A percentile compares a stretch with the other conserved stretches of the same genome.
Evolutionary conservation across 2,888 invertebrate genomes (phyloP).

Genomic region (Drosophila subquinaria): DNA sequence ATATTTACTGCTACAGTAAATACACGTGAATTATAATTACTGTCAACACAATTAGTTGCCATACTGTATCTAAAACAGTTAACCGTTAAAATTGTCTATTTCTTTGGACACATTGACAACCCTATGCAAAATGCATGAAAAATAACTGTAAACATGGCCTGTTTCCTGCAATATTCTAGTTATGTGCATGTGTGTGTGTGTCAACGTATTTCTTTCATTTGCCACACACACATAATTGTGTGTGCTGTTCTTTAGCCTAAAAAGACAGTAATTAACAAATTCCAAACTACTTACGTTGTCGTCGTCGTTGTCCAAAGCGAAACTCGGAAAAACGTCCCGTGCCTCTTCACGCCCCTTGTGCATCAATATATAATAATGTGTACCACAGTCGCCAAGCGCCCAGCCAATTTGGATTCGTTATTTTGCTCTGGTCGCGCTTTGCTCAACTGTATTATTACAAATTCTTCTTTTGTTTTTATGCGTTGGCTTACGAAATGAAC

Average conservation of each 20-base stretch:
- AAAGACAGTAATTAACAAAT: slow-evolving; percentile 61
- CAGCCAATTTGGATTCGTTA: slow-evolving; percentile 34
- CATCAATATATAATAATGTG: slow-evolving; percentile 53
- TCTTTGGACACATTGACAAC: slow-evolving; percentile 37
- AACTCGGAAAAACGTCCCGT: slow-evolving; percentile 68
- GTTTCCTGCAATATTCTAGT: slow-evolving; percentile 20
- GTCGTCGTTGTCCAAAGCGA: slow-evolving; percentile 79
- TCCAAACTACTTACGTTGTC: slow-evolving; percentile 74
- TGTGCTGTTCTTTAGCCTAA: slow-evolving; percentile 29
- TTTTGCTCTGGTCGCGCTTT: slow-evolving; percentile 31
- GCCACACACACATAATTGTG: slow-evolving; percentile 41
- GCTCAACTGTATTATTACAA: slow-evolving; percentile 36
- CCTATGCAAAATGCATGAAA: slow-evolving; percentile 43
- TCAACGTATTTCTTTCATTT: slow-evolving; percentile 32
- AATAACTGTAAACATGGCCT: slow-evolving; percentile 55
- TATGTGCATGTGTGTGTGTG: slow-evolving; percentile 4
- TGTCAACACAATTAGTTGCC: not conserved
- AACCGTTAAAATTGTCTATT: slow-evolving; percentile 51
- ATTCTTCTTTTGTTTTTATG: slow-evolving; percentile 44
- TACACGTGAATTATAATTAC: not conserved
- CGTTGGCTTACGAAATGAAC: slow-evolving; percentile 40
- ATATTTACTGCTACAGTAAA: too few species aligned
- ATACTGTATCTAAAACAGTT: not conserved
- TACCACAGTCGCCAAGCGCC: slow-evolving; percentile 46
- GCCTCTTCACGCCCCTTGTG: slow-evolving; percentile 50